Percentiles rank a stretch among this genome's conserved stretches.
These are phyloP conservation scores for Melanophora roralis DNA, from an alignment of 2,888 invertebrate genomes.

Conservation along the genomic window DNA sequence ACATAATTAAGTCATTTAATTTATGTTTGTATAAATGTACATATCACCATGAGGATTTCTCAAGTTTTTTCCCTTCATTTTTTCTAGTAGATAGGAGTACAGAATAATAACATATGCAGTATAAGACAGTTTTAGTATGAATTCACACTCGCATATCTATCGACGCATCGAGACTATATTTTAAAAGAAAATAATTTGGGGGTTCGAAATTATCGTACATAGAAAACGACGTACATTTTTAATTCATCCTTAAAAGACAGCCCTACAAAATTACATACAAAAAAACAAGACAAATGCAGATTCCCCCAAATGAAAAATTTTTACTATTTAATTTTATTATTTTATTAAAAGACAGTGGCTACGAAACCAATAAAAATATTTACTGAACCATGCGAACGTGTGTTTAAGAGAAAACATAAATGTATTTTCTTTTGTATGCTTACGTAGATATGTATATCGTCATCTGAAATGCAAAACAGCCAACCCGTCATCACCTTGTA, in stretches of 20 bases:
- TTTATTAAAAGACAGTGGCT: conserved; percentile 51
- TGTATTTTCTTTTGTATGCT: too few relatives aligned
- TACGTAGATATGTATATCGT: too few relatives aligned
- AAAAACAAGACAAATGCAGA: not conserved
- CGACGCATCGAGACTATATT: not conserved
- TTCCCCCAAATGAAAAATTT: conserved; percentile 31
- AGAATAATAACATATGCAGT: conserved; percentile 27
- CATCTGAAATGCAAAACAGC: too few relatives aligned
- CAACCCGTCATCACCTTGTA: too few relatives aligned
- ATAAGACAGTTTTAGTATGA: conserved; percentile 6
- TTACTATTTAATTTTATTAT: conserved; percentile 45
- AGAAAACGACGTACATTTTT: not conserved
- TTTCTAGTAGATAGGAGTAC: conserved; percentile 11
- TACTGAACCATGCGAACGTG: not conserved
- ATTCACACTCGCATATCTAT: conserved; percentile 23
- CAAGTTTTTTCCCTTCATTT: not conserved
- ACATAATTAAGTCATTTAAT: conserved; percentile 74
- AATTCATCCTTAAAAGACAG: not conserved
- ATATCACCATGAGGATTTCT: conserved; percentile 40
- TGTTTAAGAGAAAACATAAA: not conserved
- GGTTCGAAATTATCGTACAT: conserved; percentile 2
- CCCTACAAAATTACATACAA: not conserved
- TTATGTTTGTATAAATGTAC: conserved; percentile 67
- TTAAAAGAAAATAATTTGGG: conserved; percentile 32
- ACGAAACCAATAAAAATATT: conserved; percentile 46